phyloP scores from a whole-genome alignment of 2,113 vertebrate genomes.

The Myiagra hebetior region DNA sequence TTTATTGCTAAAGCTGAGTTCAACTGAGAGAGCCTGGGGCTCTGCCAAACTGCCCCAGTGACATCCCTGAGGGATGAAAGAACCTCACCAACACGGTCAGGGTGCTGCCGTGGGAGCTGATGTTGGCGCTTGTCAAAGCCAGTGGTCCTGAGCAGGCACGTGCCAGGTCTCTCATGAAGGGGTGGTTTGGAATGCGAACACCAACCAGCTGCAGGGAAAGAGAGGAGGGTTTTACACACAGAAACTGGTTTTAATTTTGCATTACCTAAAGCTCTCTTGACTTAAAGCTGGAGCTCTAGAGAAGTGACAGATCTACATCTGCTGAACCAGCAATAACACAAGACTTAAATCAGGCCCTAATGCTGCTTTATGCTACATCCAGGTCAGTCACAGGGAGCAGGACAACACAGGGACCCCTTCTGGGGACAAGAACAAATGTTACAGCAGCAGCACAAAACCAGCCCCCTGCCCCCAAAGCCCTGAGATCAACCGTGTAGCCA shows the following conservation, averaged over 20 bases:
- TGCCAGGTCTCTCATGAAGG: slow-evolving; percentile 83
- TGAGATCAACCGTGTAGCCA: rapidly evolving
- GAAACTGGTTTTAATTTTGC: rapidly evolving
- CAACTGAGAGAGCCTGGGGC: neutral
- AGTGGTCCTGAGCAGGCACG: slow-evolving; percentile 84
- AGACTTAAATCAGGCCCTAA: rapidly evolving
- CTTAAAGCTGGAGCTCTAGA: neutral
- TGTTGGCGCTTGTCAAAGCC: slow-evolving; percentile 92
- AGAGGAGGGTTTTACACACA: neutral
- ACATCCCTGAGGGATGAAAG: rapidly evolving
- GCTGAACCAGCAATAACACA: rapidly evolving
- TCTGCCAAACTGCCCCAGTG: neutral
- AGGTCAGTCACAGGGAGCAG: rapidly evolving
- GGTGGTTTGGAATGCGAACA: slow-evolving; percentile 87
- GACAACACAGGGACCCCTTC: rapidly evolving
- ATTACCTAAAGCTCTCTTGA: neutral
- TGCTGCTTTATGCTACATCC: rapidly evolving
- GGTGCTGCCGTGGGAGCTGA: slow-evolving; percentile 85
- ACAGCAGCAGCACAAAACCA: neutral
- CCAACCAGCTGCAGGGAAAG: slow-evolving; percentile 84
- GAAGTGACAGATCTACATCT: rapidly evolving
- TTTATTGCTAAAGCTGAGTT: too few species aligned
- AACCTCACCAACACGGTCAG: slow-evolving; percentile 81
- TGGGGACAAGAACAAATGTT: rapidly evolving
- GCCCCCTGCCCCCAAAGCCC: rapidly evolving